Base-by-base conservation (phyloP, 2,888 invertebrate genomes). In the Cremastobaeus sp. region DNA sequence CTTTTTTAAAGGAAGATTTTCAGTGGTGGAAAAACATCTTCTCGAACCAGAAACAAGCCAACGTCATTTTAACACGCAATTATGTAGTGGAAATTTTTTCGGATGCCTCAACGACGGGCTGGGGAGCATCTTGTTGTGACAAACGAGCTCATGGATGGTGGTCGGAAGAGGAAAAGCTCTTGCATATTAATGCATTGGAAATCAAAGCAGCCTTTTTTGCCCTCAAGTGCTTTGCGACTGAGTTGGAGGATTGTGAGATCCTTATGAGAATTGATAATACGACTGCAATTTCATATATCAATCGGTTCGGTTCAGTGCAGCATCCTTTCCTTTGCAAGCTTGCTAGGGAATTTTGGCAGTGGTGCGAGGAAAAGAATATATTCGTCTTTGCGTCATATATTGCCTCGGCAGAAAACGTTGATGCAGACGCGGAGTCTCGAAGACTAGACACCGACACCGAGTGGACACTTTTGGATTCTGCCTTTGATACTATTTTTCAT, bases 221-320 rank as follows among this genome's bases (percentile, higher is more conserved):
- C 17, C 37, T 74, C 35, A 35, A 35, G 12, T 11, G 35, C 12
- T 35, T 35, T 11, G 35, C 35, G n/a, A 12, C 35, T 1, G 6
- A 35, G 5, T 11, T 35, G 6, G 1, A 35, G 12, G 6, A 35
- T 6, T 35, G 35, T 11, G 35, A 35, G 9, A 3, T 35, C 5
- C 35, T 35, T 11, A 8, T 35, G 1, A 35, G 35, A 14, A 11
- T 35, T 9, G 35, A 35, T 35, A 35, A 35, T 35, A 35, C 35
- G 11, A 35, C 35, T 5, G 35, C 6, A n/a, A 5, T 35, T 6
- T 35, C 35, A 5, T 35, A 35, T 6, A 9, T 35, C 6, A 35
- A 35, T 11, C 35, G 35, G 12, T 35, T 11, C 35, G 35, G 35
- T 2, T 35, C 6, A 1, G 35, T 35, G 1, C 35, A 8, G 3